Evolutionary conservation across 2,888 invertebrate genomes (phyloP), one percentile per base, ranked within the genome.

Genomic region (Stenotaenia linearis): DNA sequence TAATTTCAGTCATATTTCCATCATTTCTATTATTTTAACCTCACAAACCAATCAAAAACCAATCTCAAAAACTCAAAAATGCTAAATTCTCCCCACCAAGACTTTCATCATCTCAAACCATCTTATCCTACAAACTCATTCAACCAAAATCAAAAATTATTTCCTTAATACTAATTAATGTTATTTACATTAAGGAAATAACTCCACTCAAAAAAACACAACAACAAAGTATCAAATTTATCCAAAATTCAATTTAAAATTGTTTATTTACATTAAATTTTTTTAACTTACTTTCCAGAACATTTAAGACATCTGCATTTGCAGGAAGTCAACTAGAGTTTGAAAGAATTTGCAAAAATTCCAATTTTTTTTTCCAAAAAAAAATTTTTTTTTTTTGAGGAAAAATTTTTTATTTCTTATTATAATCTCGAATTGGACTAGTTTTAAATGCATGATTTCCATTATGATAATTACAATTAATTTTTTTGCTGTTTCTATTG

Each of bases 261-360:
- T 35, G 75, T 35, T 32, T 74, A 35, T 74, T 30, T 74, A n/a
- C 23, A n/a, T 35, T 79, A 56, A 80, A 79, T 69, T 32, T 81
- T 50, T 78, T 45, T 45, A n/a, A 15, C 37, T 37, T n/a, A n/a
- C n/a, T n/a, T 45, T 45, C n/a, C n/a, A 18, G 45, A 45, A 45
- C 45, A 45, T 45, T 45, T 45, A 45, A 45, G 45, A 7, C 45
- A 45, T 45, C n/a, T 37, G 37, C 37, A 37, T 37, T 37, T 45
- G 45, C 45, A 45, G 45, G 45, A 45, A 45, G 45, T 45, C 45
- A 18, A 45, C n/a, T 45, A n/a, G 45, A 45, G 45, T 45, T 15
- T n/a, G 45, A n/a, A 45, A 45, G 45, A n/a, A 45, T 15, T 45
- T 18, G 1, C 18, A 18, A 45, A 45, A 1, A 1, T 18, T 10